Percentiles rank a stretch among this genome's conserved stretches.
Evolutionary conservation across 2,797 vertebrate species (phyloP).

Genomic region (Podargus strigoides): DNA sequence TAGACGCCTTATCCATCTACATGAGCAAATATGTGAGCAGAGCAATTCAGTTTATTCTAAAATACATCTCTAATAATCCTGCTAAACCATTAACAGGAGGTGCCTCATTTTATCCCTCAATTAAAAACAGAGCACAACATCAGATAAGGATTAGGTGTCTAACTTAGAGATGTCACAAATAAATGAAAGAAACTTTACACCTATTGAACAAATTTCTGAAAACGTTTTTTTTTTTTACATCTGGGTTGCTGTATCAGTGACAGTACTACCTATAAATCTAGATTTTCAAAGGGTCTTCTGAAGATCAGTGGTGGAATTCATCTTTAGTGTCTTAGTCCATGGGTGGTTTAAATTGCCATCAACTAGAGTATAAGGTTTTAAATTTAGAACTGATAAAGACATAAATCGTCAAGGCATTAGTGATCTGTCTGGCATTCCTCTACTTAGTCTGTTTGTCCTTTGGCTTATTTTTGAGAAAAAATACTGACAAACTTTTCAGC

Average conservation of each 20-base stretch:
- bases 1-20: background rate
- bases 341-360: background rate
- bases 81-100: background rate
- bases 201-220: background rate
- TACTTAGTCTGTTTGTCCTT: background rate
- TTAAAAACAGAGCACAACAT: background rate
- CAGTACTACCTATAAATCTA: background rate
- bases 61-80: background rate
- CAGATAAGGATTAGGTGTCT: background rate
- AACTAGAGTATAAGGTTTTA: background rate
- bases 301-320: accelerated
- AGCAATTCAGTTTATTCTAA: background rate
- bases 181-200: background rate
- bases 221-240: background rate
- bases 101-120: background rate
- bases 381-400: background rate
- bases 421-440: background rate
- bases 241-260: background rate
- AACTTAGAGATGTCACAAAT: background rate
- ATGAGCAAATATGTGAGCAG: background rate
- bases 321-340: background rate
- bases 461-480: background rate
- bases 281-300: background rate
- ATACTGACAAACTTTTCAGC: background rate
- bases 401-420: background rate